Evolutionary conservation across 2,797 vertebrate genomes (phyloP), one percentile per base, ranked within the genome.

Genomic region (Sardinella longiceps): DNA sequence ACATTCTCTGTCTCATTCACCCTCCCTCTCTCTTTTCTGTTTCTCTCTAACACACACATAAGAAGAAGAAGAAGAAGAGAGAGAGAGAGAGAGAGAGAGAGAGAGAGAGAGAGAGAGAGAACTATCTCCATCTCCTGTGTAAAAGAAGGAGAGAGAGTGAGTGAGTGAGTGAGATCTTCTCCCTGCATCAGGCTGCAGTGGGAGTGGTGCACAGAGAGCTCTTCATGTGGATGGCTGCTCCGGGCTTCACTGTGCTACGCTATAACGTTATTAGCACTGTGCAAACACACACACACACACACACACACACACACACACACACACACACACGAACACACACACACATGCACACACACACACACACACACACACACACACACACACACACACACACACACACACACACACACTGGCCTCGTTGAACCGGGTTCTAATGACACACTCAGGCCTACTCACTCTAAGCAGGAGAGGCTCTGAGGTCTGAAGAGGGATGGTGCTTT

Each of bases 401-500:
- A 63, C 60, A 63, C 60, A 30, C 60, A 63, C 25, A 25, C 25
- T 30, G 63, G 28, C 63, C 63, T 70, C 25, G 60, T 66, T 28
- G 60, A 66, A 30, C 60, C 6, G 25, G 10, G 11, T 25, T 30
- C 63, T 33, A 37, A 70, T 70, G 63, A 33, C 28, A 33, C 14
- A 70, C 63, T 33, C 1, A 12, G 28, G 63, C 12, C 30, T 28
- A 15, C 37, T 33, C 28, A 70, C 12, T 70, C 28, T 37, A 15
- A 15, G 28, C 63, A 33, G 63, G 63, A 70, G 63, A 33, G 60
- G 28, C 14, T 70, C 63, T 70, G 30, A 66, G 60, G 25, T 14
- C 56, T 58, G n/a, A 25, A 70, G 63, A 70, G 63, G 12, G 63
- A 5, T 70, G 63, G 28, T 70, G 63, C 63, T 70, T 70, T 70